These are phyloP conservation scores for Ophraella communa DNA, from an alignment of 2,888 invertebrate species.

Conservation along the genomic window DNA sequence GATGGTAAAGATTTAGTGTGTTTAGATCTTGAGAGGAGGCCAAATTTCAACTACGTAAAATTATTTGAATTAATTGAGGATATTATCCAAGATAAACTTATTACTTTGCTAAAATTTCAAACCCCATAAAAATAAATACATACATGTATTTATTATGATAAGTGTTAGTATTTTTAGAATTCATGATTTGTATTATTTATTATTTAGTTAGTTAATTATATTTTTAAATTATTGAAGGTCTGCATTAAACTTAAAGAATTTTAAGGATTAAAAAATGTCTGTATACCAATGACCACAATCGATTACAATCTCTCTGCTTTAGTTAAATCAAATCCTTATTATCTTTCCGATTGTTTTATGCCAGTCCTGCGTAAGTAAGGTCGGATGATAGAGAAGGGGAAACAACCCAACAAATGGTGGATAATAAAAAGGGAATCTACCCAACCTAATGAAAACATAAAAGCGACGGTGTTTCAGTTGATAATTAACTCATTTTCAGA, in stretches of 20 bases:
- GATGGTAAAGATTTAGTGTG: no score
- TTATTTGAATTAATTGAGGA: no score
- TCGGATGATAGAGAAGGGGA: constrained; percentile 37
- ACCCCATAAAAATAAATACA: no score
- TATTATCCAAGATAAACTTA: no score
- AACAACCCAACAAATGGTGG: constrained; percentile 43
- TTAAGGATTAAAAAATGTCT: background rate
- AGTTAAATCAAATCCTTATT: background rate
- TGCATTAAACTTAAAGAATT: background rate
- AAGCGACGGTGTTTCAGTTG: constrained; percentile 53
- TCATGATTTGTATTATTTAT: no score
- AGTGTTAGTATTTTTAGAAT: no score
- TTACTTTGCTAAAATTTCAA: no score
- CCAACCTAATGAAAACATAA: constrained; percentile 54
- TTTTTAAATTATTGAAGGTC: no score
- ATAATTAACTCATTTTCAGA: constrained; percentile 60
- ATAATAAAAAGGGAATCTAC: constrained; percentile 51
- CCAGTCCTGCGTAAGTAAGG: constrained; percentile 3
- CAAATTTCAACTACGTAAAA: no score
- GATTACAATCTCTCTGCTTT: background rate
- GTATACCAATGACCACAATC: background rate
- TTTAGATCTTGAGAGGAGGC: no score
- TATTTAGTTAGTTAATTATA: no score
- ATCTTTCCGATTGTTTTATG: background rate
- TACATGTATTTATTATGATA: no score